phyloP scores from a whole-genome alignment of 2,113 vertebrate genomes.

The Cyprinodon tularosa region DNA sequence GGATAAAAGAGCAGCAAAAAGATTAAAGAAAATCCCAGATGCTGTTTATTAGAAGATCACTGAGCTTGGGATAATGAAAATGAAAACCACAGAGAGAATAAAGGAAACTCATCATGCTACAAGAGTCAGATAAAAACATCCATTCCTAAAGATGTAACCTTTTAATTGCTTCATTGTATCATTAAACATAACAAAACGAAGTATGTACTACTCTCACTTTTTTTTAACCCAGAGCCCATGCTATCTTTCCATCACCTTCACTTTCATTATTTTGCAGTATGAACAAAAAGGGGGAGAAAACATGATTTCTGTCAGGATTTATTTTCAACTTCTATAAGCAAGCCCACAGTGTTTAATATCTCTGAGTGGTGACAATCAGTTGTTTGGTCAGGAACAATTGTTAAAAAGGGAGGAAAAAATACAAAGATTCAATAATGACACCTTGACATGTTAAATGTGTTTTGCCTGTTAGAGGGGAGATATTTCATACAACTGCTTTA shows the following conservation, averaged over 20 bases:
- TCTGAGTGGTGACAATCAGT: slow-evolving; percentile 45
- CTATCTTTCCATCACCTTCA: slow-evolving; percentile 17
- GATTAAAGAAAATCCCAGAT: slow-evolving; percentile 1
- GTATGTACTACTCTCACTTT: slow-evolving; percentile 26
- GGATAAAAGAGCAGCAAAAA: slow-evolving; percentile 1
- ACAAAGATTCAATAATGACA: too few relatives aligned
- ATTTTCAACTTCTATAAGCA: slow-evolving; percentile 19
- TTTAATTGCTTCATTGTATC: slow-evolving; percentile 19
- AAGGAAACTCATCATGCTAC: slow-evolving; percentile 29
- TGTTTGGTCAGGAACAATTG: slow-evolving; percentile 31
- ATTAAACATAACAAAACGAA: slow-evolving; percentile 7
- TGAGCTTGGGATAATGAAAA: slow-evolving; percentile 1
- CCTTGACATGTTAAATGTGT: neutral
- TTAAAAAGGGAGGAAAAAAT: slow-evolving; percentile 12
- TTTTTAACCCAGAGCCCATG: slow-evolving; percentile 30
- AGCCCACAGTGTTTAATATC: slow-evolving; percentile 24
- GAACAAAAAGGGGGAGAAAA: slow-evolving; percentile 17
- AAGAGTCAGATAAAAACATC: slow-evolving; percentile 44
- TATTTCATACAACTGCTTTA: neutral
- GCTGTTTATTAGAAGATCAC: slow-evolving; percentile 4
- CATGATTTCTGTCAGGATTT: slow-evolving; percentile 41
- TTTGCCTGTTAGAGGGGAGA: neutral
- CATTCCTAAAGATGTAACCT: slow-evolving; percentile 40
- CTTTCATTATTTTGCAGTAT: slow-evolving; percentile 43
- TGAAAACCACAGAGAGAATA: neutral